Evolutionary conservation across 2,888 invertebrate species (phyloP).

Genomic region (Pyrrhia umbra): DNA sequence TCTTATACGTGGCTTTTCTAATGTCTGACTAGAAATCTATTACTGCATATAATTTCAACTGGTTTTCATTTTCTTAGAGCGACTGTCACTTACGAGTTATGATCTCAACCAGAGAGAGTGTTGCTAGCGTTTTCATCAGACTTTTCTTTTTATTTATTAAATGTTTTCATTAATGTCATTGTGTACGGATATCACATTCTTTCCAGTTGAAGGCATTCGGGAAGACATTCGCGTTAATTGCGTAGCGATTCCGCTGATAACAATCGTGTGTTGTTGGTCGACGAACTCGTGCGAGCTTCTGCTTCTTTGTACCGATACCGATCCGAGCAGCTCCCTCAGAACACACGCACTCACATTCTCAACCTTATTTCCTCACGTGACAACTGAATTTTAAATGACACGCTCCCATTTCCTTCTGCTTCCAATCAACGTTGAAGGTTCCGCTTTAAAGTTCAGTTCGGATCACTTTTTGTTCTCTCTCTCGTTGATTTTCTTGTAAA

Average conservation of each 20-base stretch:
- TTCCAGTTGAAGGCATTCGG: slow-evolving; percentile 61
- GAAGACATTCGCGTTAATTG: slow-evolving; percentile 82
- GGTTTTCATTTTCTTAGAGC: slow-evolving; percentile 26
- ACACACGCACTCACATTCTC: slow-evolving; percentile 56
- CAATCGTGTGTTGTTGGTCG: slow-evolving; percentile 77
- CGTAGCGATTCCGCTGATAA: slow-evolving; percentile 78
- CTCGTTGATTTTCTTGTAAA: slow-evolving; percentile 35
- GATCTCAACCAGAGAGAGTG: slow-evolving; percentile 55
- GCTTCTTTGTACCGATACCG: slow-evolving; percentile 68
- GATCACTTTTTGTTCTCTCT: slow-evolving; percentile 65
- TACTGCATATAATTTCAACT: slow-evolving; percentile 36
- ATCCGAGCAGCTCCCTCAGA: slow-evolving; percentile 57
- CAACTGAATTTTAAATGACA: slow-evolving; percentile 41
- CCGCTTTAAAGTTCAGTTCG: slow-evolving; percentile 49
- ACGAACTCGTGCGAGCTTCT: slow-evolving; percentile 82
- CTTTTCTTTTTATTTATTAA: slow-evolving; percentile 50
- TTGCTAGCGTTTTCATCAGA: slow-evolving; percentile 29
- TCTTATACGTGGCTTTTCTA: neutral
- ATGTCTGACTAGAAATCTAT: slow-evolving; percentile 26
- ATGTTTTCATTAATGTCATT: slow-evolving; percentile 57
- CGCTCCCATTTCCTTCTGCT: neutral
- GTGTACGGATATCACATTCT: slow-evolving; percentile 39
- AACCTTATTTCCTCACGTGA: slow-evolving; percentile 66
- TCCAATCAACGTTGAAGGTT: slow-evolving; percentile 34
- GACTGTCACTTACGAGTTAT: slow-evolving; percentile 34